These are phyloP conservation scores for Pandemis cinnamomeana DNA, from an alignment of 2,888 invertebrate species.

Conservation along the genomic window DNA sequence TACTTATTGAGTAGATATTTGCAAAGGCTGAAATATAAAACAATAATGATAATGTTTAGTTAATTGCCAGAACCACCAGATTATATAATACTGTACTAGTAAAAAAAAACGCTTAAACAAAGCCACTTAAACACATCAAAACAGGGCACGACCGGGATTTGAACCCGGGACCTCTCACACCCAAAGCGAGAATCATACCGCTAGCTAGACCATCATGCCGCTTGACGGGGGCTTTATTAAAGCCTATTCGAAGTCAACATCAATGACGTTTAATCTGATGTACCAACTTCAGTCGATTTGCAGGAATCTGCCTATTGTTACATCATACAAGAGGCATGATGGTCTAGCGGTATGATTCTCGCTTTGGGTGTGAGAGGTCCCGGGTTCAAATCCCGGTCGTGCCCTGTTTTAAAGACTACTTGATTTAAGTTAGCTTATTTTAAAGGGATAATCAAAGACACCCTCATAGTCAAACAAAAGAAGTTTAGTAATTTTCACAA, in stretches of 20 bases:
- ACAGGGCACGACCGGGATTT: constrained; percentile 53
- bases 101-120: too few relatives aligned
- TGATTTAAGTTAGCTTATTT: too few relatives aligned
- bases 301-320: neutral
- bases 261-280: neutral
- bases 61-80: too few relatives aligned
- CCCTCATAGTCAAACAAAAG: too few relatives aligned
- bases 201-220: constrained; percentile 76
- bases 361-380: constrained; percentile 68
- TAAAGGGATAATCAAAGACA: too few relatives aligned
- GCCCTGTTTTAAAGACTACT: constrained; percentile 42
- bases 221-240: constrained; percentile 14
- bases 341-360: constrained; percentile 77
- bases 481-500: too few relatives aligned
- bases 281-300: neutral
- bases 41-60: too few relatives aligned
- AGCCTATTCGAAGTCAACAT: too few relatives aligned
- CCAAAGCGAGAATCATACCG: constrained; percentile 76
- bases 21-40: too few relatives aligned
- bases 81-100: too few relatives aligned
- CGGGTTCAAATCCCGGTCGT: constrained; percentile 57
- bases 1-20: too few relatives aligned
- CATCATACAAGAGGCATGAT: constrained; percentile 59
- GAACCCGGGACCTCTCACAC: constrained; percentile 59
- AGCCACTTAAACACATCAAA: constrained; percentile 5